Base-by-base conservation (phyloP, 2,888 invertebrate genomes). In the Stenoptilia bipunctidactyla region DNA sequence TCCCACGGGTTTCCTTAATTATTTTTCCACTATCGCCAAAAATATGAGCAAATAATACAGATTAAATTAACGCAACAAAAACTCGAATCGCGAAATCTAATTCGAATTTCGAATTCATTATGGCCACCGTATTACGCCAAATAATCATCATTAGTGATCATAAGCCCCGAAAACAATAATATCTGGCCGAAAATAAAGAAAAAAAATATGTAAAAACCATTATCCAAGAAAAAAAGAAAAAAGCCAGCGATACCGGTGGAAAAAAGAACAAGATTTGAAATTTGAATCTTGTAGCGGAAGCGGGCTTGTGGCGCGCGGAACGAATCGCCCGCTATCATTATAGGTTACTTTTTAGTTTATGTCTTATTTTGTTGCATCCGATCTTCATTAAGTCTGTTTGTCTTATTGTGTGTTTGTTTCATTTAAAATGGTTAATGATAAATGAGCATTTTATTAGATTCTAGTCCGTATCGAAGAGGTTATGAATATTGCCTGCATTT, bases 271-370 rank as follows among this genome's bases (percentile, higher is more conserved):
- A 49, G 50, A 58, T 55, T 60, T 61, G 56, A 71, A 74, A 74
- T 75, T 77, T 67, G 68, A 75, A 74, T 73, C 50, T 47, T 55
- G 59, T 72, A 73, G 63, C 80, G 80, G 80, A 80, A 80, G 77
- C 79, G 64, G 63, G 49, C 47, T 56, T 54, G 56, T 51, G 56
- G 53, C 49, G 56, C 51, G 66, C 71, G 76, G 61, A 76, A 77
- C 80, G 76, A 79, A 80, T 77, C 20, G 20, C 58, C 58, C 48
- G 56, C 61, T 67, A 73, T 77, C 75, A 79, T 79, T 79, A 72
- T 54, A 4, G 20, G 37, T 34, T 40, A 15, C 34, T 38, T 41
- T 38, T 34, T 38, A 35, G 38, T 38, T 41, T 41, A 38, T 38
- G 34, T 38, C 15, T 37, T 35, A 37, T 36, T 41, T 27, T 37